phyloP scores from a whole-genome alignment of 1,140 invertebrate genomes.

The Dreissena rostriformis region DNA sequence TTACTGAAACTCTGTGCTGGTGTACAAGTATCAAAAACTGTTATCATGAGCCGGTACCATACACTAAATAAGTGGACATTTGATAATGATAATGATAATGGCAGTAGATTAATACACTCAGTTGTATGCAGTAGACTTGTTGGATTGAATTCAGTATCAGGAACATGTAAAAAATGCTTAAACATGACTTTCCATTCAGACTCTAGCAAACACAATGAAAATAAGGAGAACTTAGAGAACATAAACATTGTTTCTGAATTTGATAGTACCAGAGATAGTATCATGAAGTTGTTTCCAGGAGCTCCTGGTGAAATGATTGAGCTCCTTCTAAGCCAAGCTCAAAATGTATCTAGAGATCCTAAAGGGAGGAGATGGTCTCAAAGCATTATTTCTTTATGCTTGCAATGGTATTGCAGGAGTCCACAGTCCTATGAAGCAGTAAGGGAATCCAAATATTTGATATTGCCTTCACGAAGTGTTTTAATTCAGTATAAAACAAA shows the following conservation, averaged over 20 bases:
- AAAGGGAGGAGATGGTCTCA: slow-evolving; percentile 3
- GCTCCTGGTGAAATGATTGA: neutral
- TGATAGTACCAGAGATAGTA: neutral
- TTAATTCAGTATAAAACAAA: slow-evolving; percentile 55
- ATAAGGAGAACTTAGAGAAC: neutral
- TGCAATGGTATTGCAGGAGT: slow-evolving; percentile 1
- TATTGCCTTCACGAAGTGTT: slow-evolving; percentile 38
- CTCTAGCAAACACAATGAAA: neutral
- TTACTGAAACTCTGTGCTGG: no score
- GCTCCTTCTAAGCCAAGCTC: neutral
- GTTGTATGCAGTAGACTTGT: neutral
- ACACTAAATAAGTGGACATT: no score
- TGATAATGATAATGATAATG: slow-evolving; percentile 11
- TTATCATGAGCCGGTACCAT: no score
- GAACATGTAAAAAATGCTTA: neutral
- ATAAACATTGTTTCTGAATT: neutral
- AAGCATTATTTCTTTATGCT: neutral
- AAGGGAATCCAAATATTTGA: neutral
- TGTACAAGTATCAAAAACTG: no score
- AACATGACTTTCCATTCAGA: neutral
- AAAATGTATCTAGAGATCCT: slow-evolving; percentile 4
- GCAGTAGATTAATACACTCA: neutral
- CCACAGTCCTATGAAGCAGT: slow-evolving; percentile 1
- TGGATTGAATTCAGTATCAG: neutral
- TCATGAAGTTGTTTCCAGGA: neutral